phyloP scores from a whole-genome alignment of 2,888 invertebrate genomes.

The Rhingia rostrata region DNA sequence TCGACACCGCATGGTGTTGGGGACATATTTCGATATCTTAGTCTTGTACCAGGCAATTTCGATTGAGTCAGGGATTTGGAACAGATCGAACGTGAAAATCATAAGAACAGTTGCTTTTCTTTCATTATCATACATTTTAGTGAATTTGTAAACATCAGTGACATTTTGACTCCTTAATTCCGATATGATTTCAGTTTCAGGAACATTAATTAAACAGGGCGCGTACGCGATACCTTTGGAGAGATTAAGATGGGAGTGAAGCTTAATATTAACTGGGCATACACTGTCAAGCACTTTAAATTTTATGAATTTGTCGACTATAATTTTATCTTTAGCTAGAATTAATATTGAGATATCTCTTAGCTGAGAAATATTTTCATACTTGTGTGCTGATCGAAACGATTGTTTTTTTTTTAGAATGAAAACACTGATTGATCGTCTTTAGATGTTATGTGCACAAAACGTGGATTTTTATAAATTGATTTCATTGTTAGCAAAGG shows the following conservation, averaged over 20 bases:
- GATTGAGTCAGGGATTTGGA: neutral
- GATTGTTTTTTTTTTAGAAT: slow-evolving; percentile 23
- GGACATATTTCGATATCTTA: neutral
- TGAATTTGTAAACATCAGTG: slow-evolving; percentile 1
- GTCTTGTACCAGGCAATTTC: slow-evolving; percentile 1
- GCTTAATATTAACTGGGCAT: no score
- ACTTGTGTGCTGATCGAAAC: slow-evolving; percentile 9
- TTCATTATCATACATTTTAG: neutral
- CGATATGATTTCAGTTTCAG: no score
- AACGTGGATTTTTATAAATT: slow-evolving; percentile 1
- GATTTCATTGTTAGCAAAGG: no score
- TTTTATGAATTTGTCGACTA: no score
- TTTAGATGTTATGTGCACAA: neutral
- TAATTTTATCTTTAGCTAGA: no score
- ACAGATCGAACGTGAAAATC: neutral
- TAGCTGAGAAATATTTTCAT: slow-evolving; percentile 27
- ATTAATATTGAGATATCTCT: slow-evolving; percentile 20
- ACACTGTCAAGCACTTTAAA: no score
- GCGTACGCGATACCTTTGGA: no score
- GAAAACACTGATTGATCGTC: slow-evolving; percentile 11
- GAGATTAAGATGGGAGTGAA: no score
- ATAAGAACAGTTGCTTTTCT: neutral
- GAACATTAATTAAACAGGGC: no score
- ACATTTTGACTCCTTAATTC: no score
- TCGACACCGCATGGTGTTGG: neutral